Conservation (phyloP, 2,888 invertebrate species). For the Euproctis similis region DNA sequence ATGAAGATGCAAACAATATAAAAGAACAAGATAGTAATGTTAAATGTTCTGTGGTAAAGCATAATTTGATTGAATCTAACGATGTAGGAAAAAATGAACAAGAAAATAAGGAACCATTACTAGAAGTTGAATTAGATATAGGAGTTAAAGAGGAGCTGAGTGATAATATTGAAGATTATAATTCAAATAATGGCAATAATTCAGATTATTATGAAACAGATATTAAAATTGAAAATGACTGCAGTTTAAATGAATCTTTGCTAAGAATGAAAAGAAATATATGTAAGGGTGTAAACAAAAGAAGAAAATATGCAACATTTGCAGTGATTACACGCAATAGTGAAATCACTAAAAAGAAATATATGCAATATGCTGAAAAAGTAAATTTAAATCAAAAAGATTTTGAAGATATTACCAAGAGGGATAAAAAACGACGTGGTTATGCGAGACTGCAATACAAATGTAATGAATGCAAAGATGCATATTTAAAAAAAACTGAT, state of each 20-base stretch:
- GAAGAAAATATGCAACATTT: conserved; percentile 4
- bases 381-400: conserved; percentile 22
- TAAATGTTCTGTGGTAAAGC: too few species aligned
- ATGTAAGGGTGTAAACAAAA: too few species aligned
- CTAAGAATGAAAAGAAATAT: neutral
- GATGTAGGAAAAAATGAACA: too few species aligned
- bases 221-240: conserved; percentile 4
- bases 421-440: conserved; percentile 8
- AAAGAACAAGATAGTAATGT: too few species aligned
- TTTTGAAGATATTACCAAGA: conserved; percentile 19
- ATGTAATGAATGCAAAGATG: conserved; percentile 15
- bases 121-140: neutral
- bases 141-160: conserved; percentile 12
- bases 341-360: neutral
- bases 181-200: conserved; percentile 4
- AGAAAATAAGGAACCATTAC: neutral
- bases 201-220: conserved; percentile 7
- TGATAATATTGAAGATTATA: conserved; percentile 12
- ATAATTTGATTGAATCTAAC: neutral
- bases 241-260: too few species aligned
- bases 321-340: conserved; percentile 5
- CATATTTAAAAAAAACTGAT: conserved; percentile 25
- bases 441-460: conserved; percentile 1
- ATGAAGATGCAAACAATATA: conserved; percentile 1
- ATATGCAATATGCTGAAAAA: conserved; percentile 9